Percentiles rank a stretch among this genome's conserved stretches.
These are phyloP conservation scores for Botia kubotai DNA, from an alignment of 2,797 vertebrate species.

Conservation along the genomic window DNA sequence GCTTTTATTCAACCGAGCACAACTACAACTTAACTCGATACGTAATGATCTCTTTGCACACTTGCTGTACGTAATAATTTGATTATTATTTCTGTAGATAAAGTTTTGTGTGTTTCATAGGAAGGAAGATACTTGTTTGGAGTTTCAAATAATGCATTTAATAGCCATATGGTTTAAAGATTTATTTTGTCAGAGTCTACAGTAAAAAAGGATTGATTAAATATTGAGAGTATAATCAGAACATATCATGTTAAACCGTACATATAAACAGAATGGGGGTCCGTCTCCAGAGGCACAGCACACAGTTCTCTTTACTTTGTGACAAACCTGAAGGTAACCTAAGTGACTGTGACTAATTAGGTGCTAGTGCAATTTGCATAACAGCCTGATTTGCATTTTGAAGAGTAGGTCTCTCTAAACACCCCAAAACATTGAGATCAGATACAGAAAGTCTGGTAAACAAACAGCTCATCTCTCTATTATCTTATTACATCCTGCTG, in stretches of 20 bases:
- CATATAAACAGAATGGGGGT: constrained; percentile 27
- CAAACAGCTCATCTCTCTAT: background rate
- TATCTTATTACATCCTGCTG: background rate
- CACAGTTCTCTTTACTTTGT: constrained; percentile 27
- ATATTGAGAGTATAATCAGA: background rate
- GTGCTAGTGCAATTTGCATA: constrained; percentile 29
- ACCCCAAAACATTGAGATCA: constrained; percentile 3
- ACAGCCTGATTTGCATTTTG: constrained; percentile 42
- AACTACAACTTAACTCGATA: too few species aligned
- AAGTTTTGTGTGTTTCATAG: too few species aligned
- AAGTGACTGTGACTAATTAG: constrained; percentile 43
- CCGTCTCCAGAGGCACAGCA: background rate
- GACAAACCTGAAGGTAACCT: constrained; percentile 21
- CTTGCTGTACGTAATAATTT: too few species aligned
- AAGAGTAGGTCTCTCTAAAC: background rate
- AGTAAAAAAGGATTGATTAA: background rate
- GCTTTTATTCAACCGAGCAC: too few species aligned
- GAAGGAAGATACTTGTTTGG: too few species aligned
- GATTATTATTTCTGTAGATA: too few species aligned
- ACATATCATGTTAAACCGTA: background rate
- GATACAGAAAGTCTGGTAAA: background rate
- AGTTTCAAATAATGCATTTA: too few species aligned
- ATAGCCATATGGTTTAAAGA: too few species aligned
- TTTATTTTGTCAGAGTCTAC: background rate
- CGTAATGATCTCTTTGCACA: too few species aligned